Base-by-base conservation (phyloP, 2,797 vertebrate species). In the Artibeus jamaicensis region DNA sequence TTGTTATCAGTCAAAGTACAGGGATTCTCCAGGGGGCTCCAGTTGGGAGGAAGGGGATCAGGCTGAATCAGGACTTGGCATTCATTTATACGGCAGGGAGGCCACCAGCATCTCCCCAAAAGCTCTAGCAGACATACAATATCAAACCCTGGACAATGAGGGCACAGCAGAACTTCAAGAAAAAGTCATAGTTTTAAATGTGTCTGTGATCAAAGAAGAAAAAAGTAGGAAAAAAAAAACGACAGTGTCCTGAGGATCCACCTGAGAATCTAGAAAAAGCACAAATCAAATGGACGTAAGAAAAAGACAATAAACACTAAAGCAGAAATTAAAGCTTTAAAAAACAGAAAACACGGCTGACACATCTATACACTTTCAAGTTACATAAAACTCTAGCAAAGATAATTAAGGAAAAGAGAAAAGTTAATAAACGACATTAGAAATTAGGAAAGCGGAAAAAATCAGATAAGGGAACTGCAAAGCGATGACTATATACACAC, bases 181-280 rank as follows among this genome's bases (percentile, higher is more conserved):
- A 59, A 86, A 76, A 82, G 44, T 29, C 39, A 2, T 50, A n/a
- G 93, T 91, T 88, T 93, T 42, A 46, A 92, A 34, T 62, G 59
- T 79, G 8, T 81, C 39, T 57, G 46, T 89, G 84, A 90, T 79
- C n/a, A 89, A 89, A 94, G 32, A 82, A 84, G 50, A 76, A 85
- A 74, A 78, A 94, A 22, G 29, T n/a, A 90, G 50, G 46, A 53
- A 48, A 84, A 57, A 90, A 70, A 93, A 73, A 93, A 53, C n/a
- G n/a, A n/a, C 19, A 34, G 44, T 44, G 4, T 77, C 26, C 48
- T 73, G 78, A 83, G 24, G 37, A 87, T 76, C 50, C 50, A 93
- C 86, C 2, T 74, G 44, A 90, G 86, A 95, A 76, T n/a, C 48
- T 62, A 79, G 44, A 97, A 82, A 93, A 93, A 87, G n/a, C 1